Evolutionary conservation across 1,140 invertebrate genomes (phyloP), one percentile per base, ranked within the genome.

Genomic region (Drusus annulatus): DNA sequence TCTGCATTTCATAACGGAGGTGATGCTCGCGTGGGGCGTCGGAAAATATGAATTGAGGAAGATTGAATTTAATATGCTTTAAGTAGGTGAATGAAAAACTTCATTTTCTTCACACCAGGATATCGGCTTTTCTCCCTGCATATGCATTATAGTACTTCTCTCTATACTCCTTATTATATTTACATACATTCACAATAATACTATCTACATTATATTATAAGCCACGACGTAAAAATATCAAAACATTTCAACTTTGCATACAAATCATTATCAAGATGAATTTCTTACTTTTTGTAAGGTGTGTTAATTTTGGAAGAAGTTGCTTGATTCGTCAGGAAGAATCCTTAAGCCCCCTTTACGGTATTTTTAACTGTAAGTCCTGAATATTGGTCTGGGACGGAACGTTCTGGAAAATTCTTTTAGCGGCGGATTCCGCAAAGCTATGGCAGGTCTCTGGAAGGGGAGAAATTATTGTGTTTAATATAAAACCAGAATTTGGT

Each of bases 381-480:
- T 80, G 68, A 80, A 74, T 75, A 75, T 76, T 76, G 73, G 79
- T 76, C 31, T 50, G 58, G 54, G 54, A 15, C 28, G 31, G 31
- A 50, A 63, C 52, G 28, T 79, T 79, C 31, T 36, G 36, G 36
- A 56, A 65, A 77, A 77, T 76, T 76, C 75, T 65, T 77, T 36
- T 50, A 56, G 58, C 52, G 36, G 73, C 63, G 58, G 76, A 68
- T 60, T 79, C 62, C 60, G 23, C 65, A 58, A 69, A 69, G 56
- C 23, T 71, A 79, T 56, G 77, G 56, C 16, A 23, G 50, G 19
- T 50, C 17, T 19, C 21, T 21, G 77, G 17, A 51, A 50, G 21
- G 23, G 78, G 60, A 10, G 60, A 80, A 80, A 80, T 80, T 80
- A 80, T 80, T 80, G 79, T 80, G 79, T 80, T 80, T 80, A 80